phyloP scores from a whole-genome alignment of 2,797 vertebrate genomes.

The Gadopsis bispinosus region DNA sequence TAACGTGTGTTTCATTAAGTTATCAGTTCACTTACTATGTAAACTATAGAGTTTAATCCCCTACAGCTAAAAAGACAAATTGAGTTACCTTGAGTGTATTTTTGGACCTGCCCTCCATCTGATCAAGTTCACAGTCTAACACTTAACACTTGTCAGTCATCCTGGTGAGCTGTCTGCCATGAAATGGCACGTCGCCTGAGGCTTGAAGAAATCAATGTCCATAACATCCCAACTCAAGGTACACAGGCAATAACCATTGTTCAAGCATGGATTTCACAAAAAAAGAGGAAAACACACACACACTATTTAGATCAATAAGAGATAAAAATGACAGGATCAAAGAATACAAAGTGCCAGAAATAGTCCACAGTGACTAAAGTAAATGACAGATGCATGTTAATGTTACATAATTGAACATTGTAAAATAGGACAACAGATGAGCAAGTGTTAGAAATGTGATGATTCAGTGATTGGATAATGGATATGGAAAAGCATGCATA shows the following conservation, averaged over 20 bases:
- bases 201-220: slow-evolving; percentile 46
- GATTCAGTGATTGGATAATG: slow-evolving; percentile 34
- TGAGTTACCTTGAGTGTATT: slow-evolving; percentile 25
- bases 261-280: slow-evolving; percentile 29
- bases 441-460: slow-evolving; percentile 39
- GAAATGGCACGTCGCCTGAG: slow-evolving; percentile 57
- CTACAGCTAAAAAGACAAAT: not conserved
- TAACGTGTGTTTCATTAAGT: slow-evolving; percentile 3
- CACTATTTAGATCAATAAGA: slow-evolving; percentile 34
- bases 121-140: slow-evolving; percentile 49
- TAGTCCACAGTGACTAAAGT: slow-evolving; percentile 41
- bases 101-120: slow-evolving; percentile 24
- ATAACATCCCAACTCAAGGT: slow-evolving; percentile 36
- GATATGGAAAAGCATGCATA: slow-evolving; percentile 19
- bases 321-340: slow-evolving; percentile 43
- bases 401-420: slow-evolving; percentile 44
- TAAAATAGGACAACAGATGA: slow-evolving; percentile 51
- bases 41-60: slow-evolving; percentile 19
- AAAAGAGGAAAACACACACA: slow-evolving; percentile 8
- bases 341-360: slow-evolving; percentile 47
- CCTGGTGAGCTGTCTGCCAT: slow-evolving; percentile 45
- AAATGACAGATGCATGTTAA: slow-evolving; percentile 50
- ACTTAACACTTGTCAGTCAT: slow-evolving; percentile 63
- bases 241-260: slow-evolving; percentile 21
- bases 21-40: not conserved